Conservation (phyloP, 2,113 vertebrate genomes). For the Calonectris borealis region DNA sequence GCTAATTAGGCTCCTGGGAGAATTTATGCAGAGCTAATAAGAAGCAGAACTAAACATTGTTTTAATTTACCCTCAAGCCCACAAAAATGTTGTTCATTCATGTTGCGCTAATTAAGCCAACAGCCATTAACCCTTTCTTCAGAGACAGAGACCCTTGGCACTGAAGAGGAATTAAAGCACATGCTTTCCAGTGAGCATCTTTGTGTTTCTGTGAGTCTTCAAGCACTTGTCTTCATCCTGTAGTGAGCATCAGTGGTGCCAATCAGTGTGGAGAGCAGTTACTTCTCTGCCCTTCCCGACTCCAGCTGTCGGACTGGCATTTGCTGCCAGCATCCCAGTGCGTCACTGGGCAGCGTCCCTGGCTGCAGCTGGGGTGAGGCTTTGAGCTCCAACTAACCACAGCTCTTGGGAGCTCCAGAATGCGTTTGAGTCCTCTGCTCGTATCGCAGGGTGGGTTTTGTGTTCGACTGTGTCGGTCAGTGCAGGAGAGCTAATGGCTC, state of each 20-base stretch:
- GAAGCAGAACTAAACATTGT: constrained; percentile 69
- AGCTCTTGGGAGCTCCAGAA: neutral
- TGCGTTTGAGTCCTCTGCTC: neutral
- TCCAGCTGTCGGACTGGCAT: accelerated
- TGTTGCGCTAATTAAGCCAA: constrained; percentile 67
- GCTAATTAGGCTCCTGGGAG: constrained; percentile 74
- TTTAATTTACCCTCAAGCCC: constrained; percentile 74
- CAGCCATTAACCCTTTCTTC: constrained; percentile 62
- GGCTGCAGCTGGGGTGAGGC: neutral
- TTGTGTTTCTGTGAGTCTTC: too few species aligned
- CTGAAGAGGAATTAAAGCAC: neutral
- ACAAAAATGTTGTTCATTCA: constrained; percentile 55
- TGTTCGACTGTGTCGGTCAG: accelerated
- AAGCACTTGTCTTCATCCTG: accelerated
- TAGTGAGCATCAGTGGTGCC: accelerated
- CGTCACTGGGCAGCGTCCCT: accelerated
- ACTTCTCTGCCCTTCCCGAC: accelerated
- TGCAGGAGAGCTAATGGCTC: neutral
- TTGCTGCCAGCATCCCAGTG: accelerated
- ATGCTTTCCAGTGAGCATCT: neutral
- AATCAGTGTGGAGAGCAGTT: accelerated
- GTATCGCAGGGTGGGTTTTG: accelerated
- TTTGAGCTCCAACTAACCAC: neutral
- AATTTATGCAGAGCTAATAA: constrained; percentile 75
- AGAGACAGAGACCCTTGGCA: neutral